Base-by-base conservation (phyloP, 1,140 invertebrate species). In the Papilio glaucus region DNA sequence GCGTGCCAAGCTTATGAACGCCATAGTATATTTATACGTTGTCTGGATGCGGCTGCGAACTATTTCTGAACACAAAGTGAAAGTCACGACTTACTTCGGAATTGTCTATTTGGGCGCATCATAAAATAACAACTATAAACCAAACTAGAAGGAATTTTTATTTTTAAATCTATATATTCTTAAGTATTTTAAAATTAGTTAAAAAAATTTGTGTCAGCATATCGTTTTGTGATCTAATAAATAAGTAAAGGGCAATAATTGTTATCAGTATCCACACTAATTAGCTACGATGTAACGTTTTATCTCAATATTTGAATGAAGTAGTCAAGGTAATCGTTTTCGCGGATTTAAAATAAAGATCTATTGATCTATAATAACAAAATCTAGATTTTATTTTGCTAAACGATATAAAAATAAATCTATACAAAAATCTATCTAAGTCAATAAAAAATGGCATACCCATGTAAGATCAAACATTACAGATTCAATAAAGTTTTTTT, bases 21-120 rank as follows among this genome's bases (percentile, higher is more conserved):
- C 21, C 42, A 53, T 68, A 39, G 65, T 82, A 82, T 84, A 84
- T 84, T 82, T 84, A 73, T 67, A 75, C 72, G 65, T 61, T 75
- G 75, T 76, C 78, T 77, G 71, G 76, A 85, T 79, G 74, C 76
- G 79, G 80, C 77, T 80, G 37, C 39, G 24, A 42, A 76, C 77
- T 85, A 85, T 81, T 85, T 82, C 76, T 42, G 75, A 72, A 70
- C 38, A 71, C 71, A 72, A 73, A 76, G 60, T 73, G 72, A 76
- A 71, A 76, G 71, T 73, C 61, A 76, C 75, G 72, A 71, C 49
- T 71, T 62, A 18, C 75, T 18, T 37, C 39, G 15, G 72, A 67
- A 57, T 67, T 70, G 38, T 71, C 33, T 76, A 65, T 70, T 53
- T 57, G 12, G 13, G 6, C n/a, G 26, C 15, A 49, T 45, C 65